Evolutionary conservation across 2,888 invertebrate genomes (phyloP).

Genomic region (Sminthurinus aureus): DNA sequence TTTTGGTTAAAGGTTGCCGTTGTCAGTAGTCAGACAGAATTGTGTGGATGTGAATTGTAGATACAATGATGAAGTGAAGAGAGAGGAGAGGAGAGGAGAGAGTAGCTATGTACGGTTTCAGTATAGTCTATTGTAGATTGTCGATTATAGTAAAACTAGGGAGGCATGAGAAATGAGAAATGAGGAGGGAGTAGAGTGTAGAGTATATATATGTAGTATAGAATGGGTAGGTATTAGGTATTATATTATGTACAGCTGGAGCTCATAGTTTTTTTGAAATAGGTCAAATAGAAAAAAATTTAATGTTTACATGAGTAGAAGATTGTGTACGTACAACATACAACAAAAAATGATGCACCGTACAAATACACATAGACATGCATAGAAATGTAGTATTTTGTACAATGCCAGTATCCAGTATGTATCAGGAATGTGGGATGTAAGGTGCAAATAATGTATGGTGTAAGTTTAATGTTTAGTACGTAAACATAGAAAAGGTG

Average conservation of each 20-base stretch:
- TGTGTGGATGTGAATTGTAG: too few species aligned
- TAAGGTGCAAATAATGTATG: neutral
- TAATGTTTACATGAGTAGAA: neutral
- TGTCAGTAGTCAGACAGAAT: neutral
- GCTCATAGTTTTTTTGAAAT: neutral
- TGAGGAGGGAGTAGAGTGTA: neutral
- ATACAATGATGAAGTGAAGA: too few species aligned
- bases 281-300: neutral
- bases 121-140: too few species aligned
- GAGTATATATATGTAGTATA: too few species aligned
- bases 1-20: neutral
- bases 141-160: too few species aligned
- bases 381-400: neutral
- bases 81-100: too few species aligned
- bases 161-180: too few species aligned
- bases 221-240: neutral
- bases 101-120: neutral
- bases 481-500: neutral
- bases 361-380: too few species aligned
- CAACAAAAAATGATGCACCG: neutral
- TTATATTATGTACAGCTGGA: neutral
- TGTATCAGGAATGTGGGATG: neutral
- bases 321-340: neutral
- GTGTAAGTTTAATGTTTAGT: neutral
- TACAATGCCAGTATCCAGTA: neutral